Evolutionary conservation across 1,140 invertebrate genomes (phyloP), one percentile per base, ranked within the genome.

Genomic region (Lanistes nyassanus): DNA sequence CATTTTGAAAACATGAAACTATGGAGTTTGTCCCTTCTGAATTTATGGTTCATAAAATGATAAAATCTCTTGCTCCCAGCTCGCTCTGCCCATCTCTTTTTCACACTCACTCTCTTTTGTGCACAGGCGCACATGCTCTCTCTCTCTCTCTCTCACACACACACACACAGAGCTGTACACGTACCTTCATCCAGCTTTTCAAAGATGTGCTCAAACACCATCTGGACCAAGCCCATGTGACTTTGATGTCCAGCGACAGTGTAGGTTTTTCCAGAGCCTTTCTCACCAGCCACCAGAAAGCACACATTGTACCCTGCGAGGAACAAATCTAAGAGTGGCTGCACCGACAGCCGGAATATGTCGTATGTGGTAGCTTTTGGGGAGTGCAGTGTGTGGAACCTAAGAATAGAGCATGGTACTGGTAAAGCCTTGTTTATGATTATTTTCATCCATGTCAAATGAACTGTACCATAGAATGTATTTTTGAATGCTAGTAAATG

Each of bases 271-370:
- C 85, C 85, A 9, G 83, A 70, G 13, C 84, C 85, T 72, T 75
- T 83, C 53, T 87, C 83, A 21, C 85, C 85, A 42, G 76, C 79
- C 4, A 87, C 73, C 26, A 87, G 55, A 11, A 86, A 66, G 73
- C 83, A 83, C 6, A 78, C 77, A 77, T 87, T 87, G 74, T 80
- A 85, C 13, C 85, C 83, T 34, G 80, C 76, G 73, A 87, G 64
- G 39, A 83, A 81, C 34, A 87, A 37, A 26, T 87, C 81, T 39
- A 86, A 42, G n/a, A 84, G 51, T 4, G 82, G 69, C 47, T 84
- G 79, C 37, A 86, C 77, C 23, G 81, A 80, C 26, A 70, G 65
- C 51, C 77, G 76, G 74, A 82, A 87, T 13, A 87, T 74, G 62
- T 85, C 84, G 80, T 82, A 82, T 23, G 80, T 85, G 56, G 51